Conservation (phyloP, 2,113 vertebrate species). For the Elephas maximus region DNA sequence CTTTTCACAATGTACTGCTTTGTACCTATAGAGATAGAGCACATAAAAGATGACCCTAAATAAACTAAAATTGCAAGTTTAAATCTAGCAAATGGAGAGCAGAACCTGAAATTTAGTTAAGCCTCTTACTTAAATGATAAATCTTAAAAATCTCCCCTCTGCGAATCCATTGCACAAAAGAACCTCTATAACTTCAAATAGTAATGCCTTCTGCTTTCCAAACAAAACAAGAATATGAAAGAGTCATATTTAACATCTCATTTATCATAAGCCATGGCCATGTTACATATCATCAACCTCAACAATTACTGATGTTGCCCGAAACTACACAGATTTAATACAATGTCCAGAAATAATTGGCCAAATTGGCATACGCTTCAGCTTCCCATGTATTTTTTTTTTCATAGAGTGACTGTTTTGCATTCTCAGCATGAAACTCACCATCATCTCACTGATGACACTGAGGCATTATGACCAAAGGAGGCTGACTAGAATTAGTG, state of each 20-base stretch:
- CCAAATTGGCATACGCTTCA: too few species aligned
- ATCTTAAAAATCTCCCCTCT: accelerated
- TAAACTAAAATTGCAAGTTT: background rate
- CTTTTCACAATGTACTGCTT: background rate
- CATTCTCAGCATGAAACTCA: background rate
- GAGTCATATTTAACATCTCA: accelerated
- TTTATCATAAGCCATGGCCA: accelerated
- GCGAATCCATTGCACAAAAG: accelerated
- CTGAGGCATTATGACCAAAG: background rate
- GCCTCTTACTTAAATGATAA: background rate
- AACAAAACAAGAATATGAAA: accelerated
- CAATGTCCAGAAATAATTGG: accelerated
- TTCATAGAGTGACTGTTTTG: background rate
- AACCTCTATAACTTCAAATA: accelerated
- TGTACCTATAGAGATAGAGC: background rate
- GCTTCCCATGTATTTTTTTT: too few species aligned
- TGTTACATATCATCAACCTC: background rate
- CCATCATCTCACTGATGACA: background rate
- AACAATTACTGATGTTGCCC: too few species aligned
- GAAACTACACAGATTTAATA: background rate
- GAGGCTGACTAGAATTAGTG: accelerated
- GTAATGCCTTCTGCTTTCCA: accelerated
- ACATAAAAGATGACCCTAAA: background rate
- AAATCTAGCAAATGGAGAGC: background rate
- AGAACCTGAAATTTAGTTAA: background rate